A percentile compares a stretch with the other conserved stretches of the same genome.
Evolutionary conservation across 2,113 vertebrate genomes (phyloP).

Genomic region (Rhipidura dahli): DNA sequence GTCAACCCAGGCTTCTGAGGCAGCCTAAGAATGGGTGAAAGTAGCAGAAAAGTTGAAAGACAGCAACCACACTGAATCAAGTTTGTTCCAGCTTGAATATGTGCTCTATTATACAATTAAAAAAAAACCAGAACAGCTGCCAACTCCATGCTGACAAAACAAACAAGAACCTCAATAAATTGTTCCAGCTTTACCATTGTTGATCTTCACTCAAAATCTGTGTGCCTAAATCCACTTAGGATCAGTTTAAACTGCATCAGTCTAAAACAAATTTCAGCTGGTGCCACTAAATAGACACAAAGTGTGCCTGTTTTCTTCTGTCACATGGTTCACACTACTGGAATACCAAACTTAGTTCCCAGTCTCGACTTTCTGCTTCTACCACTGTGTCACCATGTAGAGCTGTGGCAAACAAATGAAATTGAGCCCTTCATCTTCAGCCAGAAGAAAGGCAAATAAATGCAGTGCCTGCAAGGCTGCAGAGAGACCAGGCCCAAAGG

Average conservation of each 20-base stretch:
- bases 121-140: neutral
- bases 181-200: neutral
- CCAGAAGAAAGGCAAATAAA: neutral
- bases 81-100: neutral
- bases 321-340: neutral
- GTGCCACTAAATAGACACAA: rapidly evolving
- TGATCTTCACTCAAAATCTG: neutral
- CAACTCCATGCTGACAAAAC: neutral
- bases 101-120: neutral
- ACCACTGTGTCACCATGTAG: neutral
- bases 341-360: neutral
- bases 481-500: neutral
- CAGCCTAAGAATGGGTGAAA: rapidly evolving
- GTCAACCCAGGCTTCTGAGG: neutral
- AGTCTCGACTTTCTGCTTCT: neutral
- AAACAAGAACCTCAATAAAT: neutral
- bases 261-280: neutral
- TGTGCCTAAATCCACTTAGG: neutral
- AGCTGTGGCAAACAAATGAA: neutral
- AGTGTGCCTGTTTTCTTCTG: neutral
- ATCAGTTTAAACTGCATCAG: neutral
- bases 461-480: neutral
- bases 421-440: neutral
- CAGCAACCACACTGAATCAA: neutral
- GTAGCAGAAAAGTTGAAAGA: neutral